phyloP scores from a whole-genome alignment of 2,113 vertebrate genomes.

The Brevimyrus niger region DNA sequence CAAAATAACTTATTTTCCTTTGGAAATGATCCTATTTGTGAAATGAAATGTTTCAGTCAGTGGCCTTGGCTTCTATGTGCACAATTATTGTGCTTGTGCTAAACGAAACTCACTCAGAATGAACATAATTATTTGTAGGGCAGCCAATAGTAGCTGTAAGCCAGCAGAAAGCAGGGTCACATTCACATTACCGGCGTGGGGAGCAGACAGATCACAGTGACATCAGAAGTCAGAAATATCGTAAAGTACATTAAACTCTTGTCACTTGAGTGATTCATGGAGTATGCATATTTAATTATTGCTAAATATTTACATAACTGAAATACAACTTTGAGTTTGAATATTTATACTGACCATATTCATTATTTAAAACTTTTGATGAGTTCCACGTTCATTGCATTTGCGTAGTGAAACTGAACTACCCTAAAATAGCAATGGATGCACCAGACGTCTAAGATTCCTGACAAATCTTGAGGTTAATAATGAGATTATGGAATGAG shows the following conservation, averaged over 20 bases:
- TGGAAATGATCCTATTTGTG: not conserved
- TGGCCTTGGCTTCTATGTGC: not conserved
- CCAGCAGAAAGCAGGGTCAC: not conserved
- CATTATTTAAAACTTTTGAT: not conserved
- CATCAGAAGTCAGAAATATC: not conserved
- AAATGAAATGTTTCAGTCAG: not conserved
- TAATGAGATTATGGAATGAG: constrained; percentile 3
- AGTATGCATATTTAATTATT: not conserved
- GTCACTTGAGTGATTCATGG: not conserved
- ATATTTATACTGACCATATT: not conserved
- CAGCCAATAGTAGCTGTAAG: not conserved
- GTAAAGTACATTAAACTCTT: not conserved
- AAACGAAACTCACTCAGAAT: not conserved
- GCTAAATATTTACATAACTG: not conserved
- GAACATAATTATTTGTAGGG: not conserved
- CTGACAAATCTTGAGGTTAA: not conserved
- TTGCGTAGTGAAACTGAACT: not conserved
- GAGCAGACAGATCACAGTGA: not conserved
- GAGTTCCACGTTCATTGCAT: not conserved
- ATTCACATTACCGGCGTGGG: not conserved
- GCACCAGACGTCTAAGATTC: not conserved
- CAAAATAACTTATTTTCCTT: not conserved
- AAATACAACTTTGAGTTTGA: not conserved
- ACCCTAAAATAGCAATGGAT: not conserved
- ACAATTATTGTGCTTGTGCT: not conserved